Conservation (phyloP, 2,797 vertebrate species). For the Cryptoprocta ferox region DNA sequence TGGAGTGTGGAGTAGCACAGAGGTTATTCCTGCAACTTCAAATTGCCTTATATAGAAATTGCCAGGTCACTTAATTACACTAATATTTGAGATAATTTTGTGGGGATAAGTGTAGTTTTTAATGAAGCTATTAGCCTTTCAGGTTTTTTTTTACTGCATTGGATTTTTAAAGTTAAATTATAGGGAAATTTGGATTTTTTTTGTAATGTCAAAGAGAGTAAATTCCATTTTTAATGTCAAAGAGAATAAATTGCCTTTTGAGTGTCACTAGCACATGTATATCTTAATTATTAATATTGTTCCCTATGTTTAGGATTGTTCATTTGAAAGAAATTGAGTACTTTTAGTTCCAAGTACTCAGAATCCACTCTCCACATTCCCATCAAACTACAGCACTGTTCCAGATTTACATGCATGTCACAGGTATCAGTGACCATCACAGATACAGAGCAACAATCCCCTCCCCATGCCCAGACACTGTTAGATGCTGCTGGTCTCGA, state of each 20-base stretch:
- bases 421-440: not conserved
- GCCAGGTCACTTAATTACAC: conserved; percentile 64
- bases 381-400: not conserved
- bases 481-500: not conserved
- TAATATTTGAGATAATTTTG: conserved; percentile 10
- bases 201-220: not conserved
- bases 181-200: conserved; percentile 7
- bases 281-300: conserved; percentile 37
- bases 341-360: not conserved
- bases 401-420: not conserved
- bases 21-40: conserved; percentile 27
- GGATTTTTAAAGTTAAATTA: conserved; percentile 63
- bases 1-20: not conserved
- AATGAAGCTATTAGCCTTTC: conserved; percentile 29
- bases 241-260: conserved; percentile 16
- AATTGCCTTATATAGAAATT: conserved; percentile 55
- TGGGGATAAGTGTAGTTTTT: conserved; percentile 57
- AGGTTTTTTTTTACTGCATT: not conserved
- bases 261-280: not conserved
- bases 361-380: not conserved
- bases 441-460: not conserved
- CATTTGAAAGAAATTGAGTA: conserved; percentile 19
- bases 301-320: not conserved
- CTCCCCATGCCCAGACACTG: not conserved
- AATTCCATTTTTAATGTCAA: not conserved